phyloP scores from a whole-genome alignment of 2,797 vertebrate genomes.

The Poeciliopsis gracilis region DNA sequence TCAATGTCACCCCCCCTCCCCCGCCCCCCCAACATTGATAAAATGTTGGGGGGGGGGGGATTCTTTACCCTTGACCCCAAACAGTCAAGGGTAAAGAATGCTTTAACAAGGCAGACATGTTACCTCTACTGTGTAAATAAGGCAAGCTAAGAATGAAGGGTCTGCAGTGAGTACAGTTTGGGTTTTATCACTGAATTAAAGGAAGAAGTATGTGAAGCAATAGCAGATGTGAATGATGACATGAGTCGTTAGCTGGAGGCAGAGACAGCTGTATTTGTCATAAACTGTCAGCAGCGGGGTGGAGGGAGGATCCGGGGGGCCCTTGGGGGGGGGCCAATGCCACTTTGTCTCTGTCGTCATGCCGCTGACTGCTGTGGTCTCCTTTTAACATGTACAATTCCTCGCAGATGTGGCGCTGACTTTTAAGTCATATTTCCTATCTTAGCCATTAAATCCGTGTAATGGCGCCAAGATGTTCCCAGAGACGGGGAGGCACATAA shows the following conservation, averaged over 20 bases:
- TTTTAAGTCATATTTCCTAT: constrained; percentile 80
- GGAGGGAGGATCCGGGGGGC: neutral
- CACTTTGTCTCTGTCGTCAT: constrained; percentile 72
- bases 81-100: neutral
- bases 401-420: constrained; percentile 78
- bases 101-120: neutral
- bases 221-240: constrained; percentile 40
- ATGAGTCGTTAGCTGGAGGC: constrained; percentile 10
- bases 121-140: constrained; percentile 22
- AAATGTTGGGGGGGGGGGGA: neutral
- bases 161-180: constrained; percentile 1
- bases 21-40: no score
- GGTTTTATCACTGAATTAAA: constrained; percentile 14
- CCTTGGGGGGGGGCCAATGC: constrained; percentile 34
- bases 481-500: constrained; percentile 56
- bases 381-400: constrained; percentile 73
- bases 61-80: no score
- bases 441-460: constrained; percentile 73
- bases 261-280: constrained; percentile 52
- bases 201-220: constrained; percentile 14
- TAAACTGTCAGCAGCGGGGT: constrained; percentile 32
- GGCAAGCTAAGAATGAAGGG: neutral
- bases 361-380: constrained; percentile 75
- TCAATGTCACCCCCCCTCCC: no score
- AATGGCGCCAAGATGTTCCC: constrained; percentile 78